Evolutionary conservation across 2,888 invertebrate species (phyloP).

Genomic region (Ormyrus nitidulus): DNA sequence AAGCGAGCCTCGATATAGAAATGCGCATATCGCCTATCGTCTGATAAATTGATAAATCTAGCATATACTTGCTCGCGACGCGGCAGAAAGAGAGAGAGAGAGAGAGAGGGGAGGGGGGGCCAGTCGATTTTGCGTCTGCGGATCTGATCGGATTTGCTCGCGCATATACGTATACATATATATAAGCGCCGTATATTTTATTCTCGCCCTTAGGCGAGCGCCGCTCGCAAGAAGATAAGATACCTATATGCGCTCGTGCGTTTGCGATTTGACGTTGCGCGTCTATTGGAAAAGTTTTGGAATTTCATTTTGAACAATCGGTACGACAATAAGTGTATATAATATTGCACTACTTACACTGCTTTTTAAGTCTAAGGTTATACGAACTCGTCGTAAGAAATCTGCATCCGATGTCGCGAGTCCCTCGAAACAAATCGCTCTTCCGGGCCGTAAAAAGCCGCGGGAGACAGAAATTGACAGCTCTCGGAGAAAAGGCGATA

Average conservation of each 20-base stretch:
- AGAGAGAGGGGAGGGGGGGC: slow-evolving; percentile 30
- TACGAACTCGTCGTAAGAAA: not conserved
- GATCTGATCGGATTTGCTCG: slow-evolving; percentile 60
- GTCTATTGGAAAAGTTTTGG: too few species aligned
- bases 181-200: too few species aligned
- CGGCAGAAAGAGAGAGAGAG: not conserved
- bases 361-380: too few species aligned
- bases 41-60: slow-evolving; percentile 63
- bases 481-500: too few species aligned
- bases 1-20: not conserved
- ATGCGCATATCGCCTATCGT: not conserved
- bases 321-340: slow-evolving; percentile 48
- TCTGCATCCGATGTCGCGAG: too few species aligned
- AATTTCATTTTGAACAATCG: slow-evolving; percentile 22
- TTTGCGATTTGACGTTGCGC: too few species aligned
- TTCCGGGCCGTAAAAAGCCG: too few species aligned
- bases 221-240: too few species aligned
- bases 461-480: too few species aligned
- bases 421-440: too few species aligned
- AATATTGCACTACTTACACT: slow-evolving; percentile 6
- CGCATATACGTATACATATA: slow-evolving; percentile 3
- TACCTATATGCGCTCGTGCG: too few species aligned
- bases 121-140: slow-evolving; percentile 57
- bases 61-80: slow-evolving; percentile 38
- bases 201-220: too few species aligned